phyloP scores from a whole-genome alignment of 2,797 vertebrate genomes.

The Catharus ustulatus region DNA sequence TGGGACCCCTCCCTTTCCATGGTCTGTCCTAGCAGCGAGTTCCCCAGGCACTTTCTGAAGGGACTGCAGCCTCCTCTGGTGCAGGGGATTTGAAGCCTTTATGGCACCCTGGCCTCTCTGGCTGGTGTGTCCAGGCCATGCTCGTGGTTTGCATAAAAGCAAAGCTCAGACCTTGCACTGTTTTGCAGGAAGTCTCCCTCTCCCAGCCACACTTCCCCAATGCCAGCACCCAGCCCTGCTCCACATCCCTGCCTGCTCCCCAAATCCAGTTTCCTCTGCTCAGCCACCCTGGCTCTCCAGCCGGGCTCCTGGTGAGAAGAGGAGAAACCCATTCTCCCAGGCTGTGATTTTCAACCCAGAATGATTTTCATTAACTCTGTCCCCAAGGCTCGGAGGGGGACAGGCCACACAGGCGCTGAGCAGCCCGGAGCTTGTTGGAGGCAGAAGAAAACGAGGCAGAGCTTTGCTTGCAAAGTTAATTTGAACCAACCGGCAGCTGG shows the following conservation, averaged over 20 bases:
- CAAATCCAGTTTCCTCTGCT: conserved; percentile 22
- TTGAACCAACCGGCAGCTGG: conserved; percentile 36
- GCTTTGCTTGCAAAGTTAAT: conserved; percentile 22
- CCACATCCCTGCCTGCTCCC: background rate
- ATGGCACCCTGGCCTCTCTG: background rate
- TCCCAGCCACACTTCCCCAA: background rate
- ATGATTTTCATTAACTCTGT: conserved; percentile 24
- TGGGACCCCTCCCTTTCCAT: rapidly evolving
- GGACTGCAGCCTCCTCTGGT: background rate
- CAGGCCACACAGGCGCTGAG: conserved; percentile 48
- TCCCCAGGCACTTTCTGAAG: background rate
- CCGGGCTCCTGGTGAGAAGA: background rate
- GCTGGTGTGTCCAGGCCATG: rapidly evolving
- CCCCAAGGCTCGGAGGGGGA: background rate
- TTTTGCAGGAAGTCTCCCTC: background rate
- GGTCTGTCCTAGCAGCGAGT: background rate
- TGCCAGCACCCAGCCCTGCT: background rate
- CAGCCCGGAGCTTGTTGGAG: conserved; percentile 24
- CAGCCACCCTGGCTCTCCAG: background rate
- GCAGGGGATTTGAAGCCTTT: background rate
- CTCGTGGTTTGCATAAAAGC: background rate
- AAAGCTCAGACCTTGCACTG: background rate
- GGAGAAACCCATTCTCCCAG: background rate
- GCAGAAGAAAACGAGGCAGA: conserved; percentile 23
- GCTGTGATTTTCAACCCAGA: conserved; percentile 7